These are phyloP conservation scores for Piliocolobus tephrosceles DNA, from an alignment of 2,113 vertebrate genomes.

Conservation along the genomic window DNA sequence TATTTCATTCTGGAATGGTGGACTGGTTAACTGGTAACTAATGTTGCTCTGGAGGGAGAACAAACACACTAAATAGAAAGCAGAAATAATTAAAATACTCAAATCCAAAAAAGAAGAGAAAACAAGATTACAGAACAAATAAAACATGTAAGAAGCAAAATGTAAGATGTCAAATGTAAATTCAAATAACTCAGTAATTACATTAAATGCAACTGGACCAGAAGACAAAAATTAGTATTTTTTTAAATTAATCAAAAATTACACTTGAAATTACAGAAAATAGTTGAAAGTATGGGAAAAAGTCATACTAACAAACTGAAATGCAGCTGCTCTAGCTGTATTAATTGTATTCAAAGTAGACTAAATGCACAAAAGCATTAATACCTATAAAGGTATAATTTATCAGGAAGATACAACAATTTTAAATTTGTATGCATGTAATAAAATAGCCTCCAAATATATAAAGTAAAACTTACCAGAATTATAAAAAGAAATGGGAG, in stretches of 20 bases:
- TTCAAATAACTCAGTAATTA: neutral
- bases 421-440: neutral
- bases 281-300: neutral
- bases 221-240: conserved; percentile 1
- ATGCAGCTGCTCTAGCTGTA: neutral
- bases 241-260: neutral
- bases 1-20: neutral
- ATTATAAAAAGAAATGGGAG: neutral
- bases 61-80: neutral
- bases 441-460: neutral
- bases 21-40: neutral
- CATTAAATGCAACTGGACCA: neutral
- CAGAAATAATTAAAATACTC: conserved; percentile 27
- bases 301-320: neutral
- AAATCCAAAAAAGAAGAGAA: neutral
- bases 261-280: neutral
- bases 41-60: neutral
- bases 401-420: neutral
- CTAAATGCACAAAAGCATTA: neutral
- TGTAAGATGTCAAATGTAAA: neutral
- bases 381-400: neutral
- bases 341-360: neutral
- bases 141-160: neutral
- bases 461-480: neutral
- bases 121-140: neutral